A percentile compares a stretch with the other conserved stretches of the same genome.
Evolutionary conservation across 2,113 vertebrate genomes (phyloP).

Genomic region (Catharus minimus): DNA sequence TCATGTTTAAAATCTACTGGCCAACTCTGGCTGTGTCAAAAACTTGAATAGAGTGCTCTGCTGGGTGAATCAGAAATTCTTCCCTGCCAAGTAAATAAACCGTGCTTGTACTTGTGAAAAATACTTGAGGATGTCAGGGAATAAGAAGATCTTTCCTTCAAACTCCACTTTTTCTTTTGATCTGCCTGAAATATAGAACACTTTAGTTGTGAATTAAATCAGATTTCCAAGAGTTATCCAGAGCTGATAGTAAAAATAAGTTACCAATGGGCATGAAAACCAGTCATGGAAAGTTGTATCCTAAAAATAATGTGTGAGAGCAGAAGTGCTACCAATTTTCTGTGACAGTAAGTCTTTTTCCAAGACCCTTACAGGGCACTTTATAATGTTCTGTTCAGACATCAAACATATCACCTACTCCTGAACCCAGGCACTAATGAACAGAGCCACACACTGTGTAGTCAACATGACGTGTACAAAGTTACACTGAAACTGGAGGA

Average conservation of each 20-base stretch:
- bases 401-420: neutral
- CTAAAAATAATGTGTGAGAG: neutral
- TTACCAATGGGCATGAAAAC: neutral
- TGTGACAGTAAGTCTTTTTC: neutral
- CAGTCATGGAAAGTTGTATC: neutral
- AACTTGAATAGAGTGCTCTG: neutral
- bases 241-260: neutral
- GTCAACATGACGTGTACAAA: neutral
- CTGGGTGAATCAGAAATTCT: neutral
- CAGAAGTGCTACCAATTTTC: neutral
- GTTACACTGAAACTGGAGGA: neutral
- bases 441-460: neutral
- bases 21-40: neutral
- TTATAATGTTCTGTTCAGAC: neutral
- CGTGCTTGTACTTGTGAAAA: neutral
- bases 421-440: neutral
- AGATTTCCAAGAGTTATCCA: neutral
- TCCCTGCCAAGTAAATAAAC: neutral
- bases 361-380: neutral
- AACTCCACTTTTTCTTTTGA: neutral
- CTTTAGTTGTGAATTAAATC: neutral
- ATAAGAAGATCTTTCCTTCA: neutral
- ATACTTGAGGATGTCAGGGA: neutral
- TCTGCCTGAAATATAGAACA: neutral
- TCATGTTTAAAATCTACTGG: neutral